These are phyloP conservation scores for Caenorhabditis panamensis DNA, from an alignment of 2,888 invertebrate genomes.

Conservation along the genomic window DNA sequence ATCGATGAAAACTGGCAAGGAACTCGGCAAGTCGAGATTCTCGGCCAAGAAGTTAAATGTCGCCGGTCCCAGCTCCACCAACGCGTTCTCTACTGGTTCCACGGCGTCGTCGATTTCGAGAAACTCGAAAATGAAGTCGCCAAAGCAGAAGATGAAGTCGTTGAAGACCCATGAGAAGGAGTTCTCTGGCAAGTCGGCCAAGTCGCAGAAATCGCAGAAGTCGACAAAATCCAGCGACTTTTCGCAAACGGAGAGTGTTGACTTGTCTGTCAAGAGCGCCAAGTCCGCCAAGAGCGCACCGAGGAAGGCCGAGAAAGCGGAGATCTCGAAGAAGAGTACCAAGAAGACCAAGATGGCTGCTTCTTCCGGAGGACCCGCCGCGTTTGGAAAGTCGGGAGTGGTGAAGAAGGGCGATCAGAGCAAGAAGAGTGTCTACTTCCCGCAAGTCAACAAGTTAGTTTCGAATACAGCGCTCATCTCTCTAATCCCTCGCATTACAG, in stretches of 20 bases:
- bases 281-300: background rate
- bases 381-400: conserved; percentile 19
- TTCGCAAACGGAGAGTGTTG: background rate
- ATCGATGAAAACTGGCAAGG: background rate
- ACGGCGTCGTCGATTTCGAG: background rate
- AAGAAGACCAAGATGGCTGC: background rate
- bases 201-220: conserved; percentile 14
- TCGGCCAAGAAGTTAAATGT: background rate
- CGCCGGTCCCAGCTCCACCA: background rate
- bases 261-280: background rate
- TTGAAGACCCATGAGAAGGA: background rate
- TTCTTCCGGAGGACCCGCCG: background rate
- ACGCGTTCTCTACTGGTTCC: background rate
- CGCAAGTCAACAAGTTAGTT: conserved; percentile 28
- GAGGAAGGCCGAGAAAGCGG: no score
- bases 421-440: conserved; percentile 24
- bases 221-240: no score
- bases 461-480: background rate
- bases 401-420: conserved; percentile 18
- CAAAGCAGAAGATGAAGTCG: background rate
- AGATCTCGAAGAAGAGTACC: background rate
- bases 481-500: background rate
- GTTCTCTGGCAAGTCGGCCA: background rate
- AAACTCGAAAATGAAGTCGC: conserved; percentile 1
- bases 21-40: background rate